These are phyloP conservation scores for Holothuria glaberrima DNA, from an alignment of 35 echinoderm and acorn worm species.

Conservation along the genomic window DNA sequence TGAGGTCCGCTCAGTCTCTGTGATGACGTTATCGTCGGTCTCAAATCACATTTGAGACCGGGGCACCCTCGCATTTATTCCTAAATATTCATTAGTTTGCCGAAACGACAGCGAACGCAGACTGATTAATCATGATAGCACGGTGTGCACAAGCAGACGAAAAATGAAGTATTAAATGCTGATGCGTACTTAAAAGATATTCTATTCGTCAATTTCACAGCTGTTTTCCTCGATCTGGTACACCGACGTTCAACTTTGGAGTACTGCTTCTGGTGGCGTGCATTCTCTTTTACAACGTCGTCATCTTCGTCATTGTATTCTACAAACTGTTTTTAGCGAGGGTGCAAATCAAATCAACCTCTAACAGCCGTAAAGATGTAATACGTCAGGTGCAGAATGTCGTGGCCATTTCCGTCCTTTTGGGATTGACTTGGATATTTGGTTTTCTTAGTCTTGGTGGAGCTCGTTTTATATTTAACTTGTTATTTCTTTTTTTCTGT, in stretches of 20 bases:
- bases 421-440: slow-evolving; percentile 78
- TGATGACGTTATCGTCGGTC: too few relatives aligned
- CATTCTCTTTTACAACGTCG: slow-evolving; percentile 43
- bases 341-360: background rate
- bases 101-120: too few relatives aligned
- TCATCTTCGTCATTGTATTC: slow-evolving; percentile 35
- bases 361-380: slow-evolving; percentile 28
- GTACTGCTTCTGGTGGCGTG: slow-evolving; percentile 33
- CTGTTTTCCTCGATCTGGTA: background rate
- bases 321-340: slow-evolving; percentile 44
- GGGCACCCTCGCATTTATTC: too few relatives aligned
- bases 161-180: too few relatives aligned
- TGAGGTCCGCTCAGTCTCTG: too few relatives aligned
- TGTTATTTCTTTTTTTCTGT: slow-evolving; percentile 64
- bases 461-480: slow-evolving; percentile 38
- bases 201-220: background rate
- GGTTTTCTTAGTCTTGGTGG: slow-evolving; percentile 62
- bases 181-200: too few relatives aligned
- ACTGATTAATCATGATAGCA: too few relatives aligned
- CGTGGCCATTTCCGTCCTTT: slow-evolving; percentile 54
- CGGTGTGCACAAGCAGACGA: too few relatives aligned
- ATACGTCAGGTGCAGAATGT: slow-evolving; percentile 58
- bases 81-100: too few relatives aligned
- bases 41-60: too few relatives aligned
- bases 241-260: slow-evolving; percentile 47